Conservation (phyloP, 2,113 vertebrate species). For the Petroica traversi region DNA sequence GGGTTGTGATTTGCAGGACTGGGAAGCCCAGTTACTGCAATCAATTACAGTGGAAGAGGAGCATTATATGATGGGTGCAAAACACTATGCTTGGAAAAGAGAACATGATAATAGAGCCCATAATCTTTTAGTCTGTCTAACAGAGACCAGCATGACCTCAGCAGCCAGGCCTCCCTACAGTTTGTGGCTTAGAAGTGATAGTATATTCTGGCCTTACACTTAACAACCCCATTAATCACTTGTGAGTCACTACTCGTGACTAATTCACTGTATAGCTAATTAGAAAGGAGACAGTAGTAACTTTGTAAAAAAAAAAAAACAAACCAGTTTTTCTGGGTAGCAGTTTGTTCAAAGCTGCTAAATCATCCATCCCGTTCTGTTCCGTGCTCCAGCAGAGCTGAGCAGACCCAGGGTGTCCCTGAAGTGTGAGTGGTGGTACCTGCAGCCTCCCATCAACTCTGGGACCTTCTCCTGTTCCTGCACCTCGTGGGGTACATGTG, state of each 20-base stretch:
- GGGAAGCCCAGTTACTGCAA: not conserved
- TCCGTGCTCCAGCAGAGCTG: fast-evolving
- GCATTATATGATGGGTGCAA: not conserved
- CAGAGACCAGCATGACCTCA: not conserved
- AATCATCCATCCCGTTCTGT: not conserved
- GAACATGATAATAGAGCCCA: not conserved
- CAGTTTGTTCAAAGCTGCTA: not conserved
- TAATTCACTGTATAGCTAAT: not conserved
- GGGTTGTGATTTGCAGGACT: not conserved
- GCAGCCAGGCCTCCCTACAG: not conserved
- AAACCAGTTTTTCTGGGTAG: not conserved
- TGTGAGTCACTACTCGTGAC: not conserved
- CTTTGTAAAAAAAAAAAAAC: not conserved
- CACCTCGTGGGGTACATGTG: fast-evolving
- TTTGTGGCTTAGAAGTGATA: not conserved
- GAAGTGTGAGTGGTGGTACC: not conserved
- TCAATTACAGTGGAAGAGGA: not conserved
- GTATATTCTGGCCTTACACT: not conserved
- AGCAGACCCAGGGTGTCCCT: fast-evolving
- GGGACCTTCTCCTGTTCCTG: not conserved
- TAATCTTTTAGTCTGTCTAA: not conserved
- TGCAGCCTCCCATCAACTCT: not conserved
- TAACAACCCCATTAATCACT: not conserved
- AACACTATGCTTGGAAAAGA: not conserved
- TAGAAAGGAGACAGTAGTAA: not conserved